Conservation (phyloP, 2,888 invertebrate genomes). For the Tortricodes alternella region DNA sequence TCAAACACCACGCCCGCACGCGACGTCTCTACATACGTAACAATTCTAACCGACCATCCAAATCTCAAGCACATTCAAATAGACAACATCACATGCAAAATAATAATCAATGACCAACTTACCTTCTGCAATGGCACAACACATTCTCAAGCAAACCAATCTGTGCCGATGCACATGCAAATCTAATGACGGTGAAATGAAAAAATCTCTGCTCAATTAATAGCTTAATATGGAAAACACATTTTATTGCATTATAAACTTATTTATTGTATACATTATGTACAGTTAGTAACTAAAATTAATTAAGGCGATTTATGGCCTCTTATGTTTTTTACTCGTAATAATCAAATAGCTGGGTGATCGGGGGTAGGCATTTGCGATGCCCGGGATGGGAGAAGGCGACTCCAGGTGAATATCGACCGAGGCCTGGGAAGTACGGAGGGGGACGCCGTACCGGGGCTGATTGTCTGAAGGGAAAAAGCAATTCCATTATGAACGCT, state of each 20-base stretch:
- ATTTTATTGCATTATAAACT: slow-evolving; percentile 38
- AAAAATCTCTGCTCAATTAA: slow-evolving; percentile 72
- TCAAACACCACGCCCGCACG: not conserved
- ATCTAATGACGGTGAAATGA: slow-evolving; percentile 33
- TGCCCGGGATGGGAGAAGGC: slow-evolving; percentile 38
- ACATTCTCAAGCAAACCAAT: slow-evolving; percentile 51
- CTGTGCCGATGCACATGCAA: slow-evolving; percentile 57
- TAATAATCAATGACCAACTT: slow-evolving; percentile 40
- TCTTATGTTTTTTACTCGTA: slow-evolving; percentile 44
- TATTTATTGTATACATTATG: slow-evolving; percentile 51
- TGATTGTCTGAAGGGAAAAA: slow-evolving; percentile 55
- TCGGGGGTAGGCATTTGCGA: slow-evolving; percentile 35
- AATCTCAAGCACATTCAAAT: no score
- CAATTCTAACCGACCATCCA: no score
- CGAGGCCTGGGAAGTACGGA: slow-evolving; percentile 63
- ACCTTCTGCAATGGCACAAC: slow-evolving; percentile 41
- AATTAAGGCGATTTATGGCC: slow-evolving; percentile 40
- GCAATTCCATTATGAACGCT: slow-evolving; percentile 9
- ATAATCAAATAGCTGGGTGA: slow-evolving; percentile 56
- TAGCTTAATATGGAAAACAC: slow-evolving; percentile 37
- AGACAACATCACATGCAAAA: slow-evolving; percentile 34
- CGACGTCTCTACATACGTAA: not conserved
- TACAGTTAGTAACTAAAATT: slow-evolving; percentile 34
- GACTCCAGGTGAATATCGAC: slow-evolving; percentile 58
- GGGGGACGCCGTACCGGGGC: slow-evolving; percentile 49